Percentiles rank a stretch among this genome's conserved stretches.
phyloP scores from a whole-genome alignment of 2,797 vertebrate species.

The Anguilla obscura region DNA sequence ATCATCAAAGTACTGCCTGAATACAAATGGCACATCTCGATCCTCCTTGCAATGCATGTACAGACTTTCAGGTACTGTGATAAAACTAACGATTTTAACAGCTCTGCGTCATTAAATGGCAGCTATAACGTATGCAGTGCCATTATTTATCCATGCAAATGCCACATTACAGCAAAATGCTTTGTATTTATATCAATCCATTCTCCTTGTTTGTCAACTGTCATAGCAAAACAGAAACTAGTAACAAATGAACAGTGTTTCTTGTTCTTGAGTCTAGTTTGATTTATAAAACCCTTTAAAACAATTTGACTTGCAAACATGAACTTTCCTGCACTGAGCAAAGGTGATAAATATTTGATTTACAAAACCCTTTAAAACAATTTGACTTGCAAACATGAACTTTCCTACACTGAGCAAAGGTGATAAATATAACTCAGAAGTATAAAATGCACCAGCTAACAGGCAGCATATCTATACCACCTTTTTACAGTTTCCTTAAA shows the following conservation, averaged over 20 bases:
- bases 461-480: neutral
- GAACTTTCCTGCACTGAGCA: neutral
- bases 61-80: neutral
- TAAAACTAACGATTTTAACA: neutral
- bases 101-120: neutral
- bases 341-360: neutral
- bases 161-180: neutral
- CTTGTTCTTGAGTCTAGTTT: neutral
- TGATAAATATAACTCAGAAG: neutral
- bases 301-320: neutral
- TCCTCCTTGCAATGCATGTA: neutral
- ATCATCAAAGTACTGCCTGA: neutral
- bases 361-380: neutral
- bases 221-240: neutral
- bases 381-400: neutral
- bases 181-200: neutral
- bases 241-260: neutral
- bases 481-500: neutral
- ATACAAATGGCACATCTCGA: neutral
- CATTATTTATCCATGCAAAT: neutral
- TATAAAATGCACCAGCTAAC: neutral
- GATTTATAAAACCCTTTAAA: neutral
- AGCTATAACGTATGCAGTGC: neutral
- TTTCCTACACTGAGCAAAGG: neutral
- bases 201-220: neutral